Evolutionary conservation across 53 echinoderm and acorn worm genomes (phyloP).

Genomic region (Antedon mediterranea): DNA sequence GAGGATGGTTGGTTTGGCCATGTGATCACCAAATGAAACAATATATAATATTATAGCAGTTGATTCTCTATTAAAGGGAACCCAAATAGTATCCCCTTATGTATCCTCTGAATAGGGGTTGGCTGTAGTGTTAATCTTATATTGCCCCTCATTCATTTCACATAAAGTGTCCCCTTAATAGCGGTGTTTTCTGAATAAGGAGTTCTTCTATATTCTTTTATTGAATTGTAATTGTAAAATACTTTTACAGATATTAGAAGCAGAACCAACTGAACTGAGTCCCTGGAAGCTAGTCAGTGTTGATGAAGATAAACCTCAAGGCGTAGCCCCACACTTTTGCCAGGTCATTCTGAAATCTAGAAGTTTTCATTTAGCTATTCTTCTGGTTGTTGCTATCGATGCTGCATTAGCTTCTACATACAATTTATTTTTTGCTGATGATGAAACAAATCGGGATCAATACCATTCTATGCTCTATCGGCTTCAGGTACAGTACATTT

Average conservation of each 20-base stretch:
- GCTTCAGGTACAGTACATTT: constrained; percentile 1
- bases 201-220: no score
- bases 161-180: no score
- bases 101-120: no score
- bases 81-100: no score
- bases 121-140: no score
- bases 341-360: constrained; percentile 69
- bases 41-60: no score
- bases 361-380: constrained; percentile 66
- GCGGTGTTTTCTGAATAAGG: no score
- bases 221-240: no score
- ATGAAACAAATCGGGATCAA: constrained; percentile 1
- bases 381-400: constrained; percentile 56
- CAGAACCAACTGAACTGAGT: constrained; percentile 7
- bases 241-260: not conserved
- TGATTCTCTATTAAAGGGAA: no score
- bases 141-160: no score
- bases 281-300: constrained; percentile 79
- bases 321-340: constrained; percentile 57
- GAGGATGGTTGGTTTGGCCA: no score
- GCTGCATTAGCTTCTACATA: constrained; percentile 65
- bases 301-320: constrained; percentile 66
- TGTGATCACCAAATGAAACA: no score
- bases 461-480: not conserved
- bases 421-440: constrained; percentile 38